Conservation (phyloP, 2,113 vertebrate species). For the Raja brachyura region DNA sequence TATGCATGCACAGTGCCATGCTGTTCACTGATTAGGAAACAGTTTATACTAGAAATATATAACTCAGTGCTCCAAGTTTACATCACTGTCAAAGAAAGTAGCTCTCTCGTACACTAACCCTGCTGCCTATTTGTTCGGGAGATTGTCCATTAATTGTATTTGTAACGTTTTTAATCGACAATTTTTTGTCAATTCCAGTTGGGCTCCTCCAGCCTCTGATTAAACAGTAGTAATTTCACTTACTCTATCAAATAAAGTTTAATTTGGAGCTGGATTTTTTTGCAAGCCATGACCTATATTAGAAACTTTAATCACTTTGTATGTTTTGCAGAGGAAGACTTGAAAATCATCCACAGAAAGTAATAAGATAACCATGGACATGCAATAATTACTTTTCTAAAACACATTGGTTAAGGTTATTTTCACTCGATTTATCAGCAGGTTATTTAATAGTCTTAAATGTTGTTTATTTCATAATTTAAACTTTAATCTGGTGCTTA, state of each 20-base stretch:
- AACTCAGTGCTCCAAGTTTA: background rate
- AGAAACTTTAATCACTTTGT: background rate
- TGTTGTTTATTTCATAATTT: background rate
- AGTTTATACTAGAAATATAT: background rate
- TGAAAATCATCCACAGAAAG: background rate
- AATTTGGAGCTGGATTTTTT: background rate
- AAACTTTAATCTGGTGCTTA: background rate
- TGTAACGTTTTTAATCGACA: background rate
- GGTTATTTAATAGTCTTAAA: too few species aligned
- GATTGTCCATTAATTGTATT: background rate
- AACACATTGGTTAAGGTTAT: background rate
- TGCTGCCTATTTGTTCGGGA: background rate
- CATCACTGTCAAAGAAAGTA: background rate
- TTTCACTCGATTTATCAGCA: background rate
- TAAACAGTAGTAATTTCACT: background rate
- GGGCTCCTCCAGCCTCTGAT: background rate
- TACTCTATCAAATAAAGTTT: background rate
- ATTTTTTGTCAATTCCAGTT: background rate
- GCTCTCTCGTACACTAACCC: background rate
- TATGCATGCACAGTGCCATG: background rate
- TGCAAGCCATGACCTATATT: background rate
- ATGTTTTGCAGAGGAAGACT: background rate
- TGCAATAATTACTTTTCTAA: too few species aligned
- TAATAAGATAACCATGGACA: background rate
- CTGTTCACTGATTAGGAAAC: background rate